Evolutionary conservation across 2,113 vertebrate genomes (phyloP), one percentile per base, ranked within the genome.

Genomic region (Carassius carassius): DNA sequence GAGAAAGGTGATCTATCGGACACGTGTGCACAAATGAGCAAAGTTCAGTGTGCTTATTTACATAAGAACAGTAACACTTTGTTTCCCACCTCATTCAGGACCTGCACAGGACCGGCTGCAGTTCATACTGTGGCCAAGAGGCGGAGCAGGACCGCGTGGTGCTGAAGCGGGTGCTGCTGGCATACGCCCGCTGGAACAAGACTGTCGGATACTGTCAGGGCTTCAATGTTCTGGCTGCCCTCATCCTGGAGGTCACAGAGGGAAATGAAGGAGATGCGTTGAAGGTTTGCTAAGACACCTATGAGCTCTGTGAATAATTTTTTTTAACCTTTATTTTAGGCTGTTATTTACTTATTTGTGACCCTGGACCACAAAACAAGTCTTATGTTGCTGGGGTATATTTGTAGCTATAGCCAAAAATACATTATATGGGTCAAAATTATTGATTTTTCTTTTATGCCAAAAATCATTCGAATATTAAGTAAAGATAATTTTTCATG

Each of bases 161-260:
- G 11, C 21, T 97, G 58, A 97, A 97, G 88, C 91, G 96, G 0
- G 96, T 97, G 37, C 92, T 97, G 60, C 84, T 97, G 85, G 96
- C 96, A 0, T 97, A 96, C 3, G 96, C 96, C 58, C 94, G 96
- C 10, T 97, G 96, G 96, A 97, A 97, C 89, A 97, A 97, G 90
- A 93, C 93, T 58, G 95, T 97, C 8, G 96, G 96, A 11, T 97
- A 97, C 84, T 97, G 96, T 85, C 96, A 97, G 91, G 96, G 96
- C 69, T 97, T 97, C 90, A 97, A 97, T 84, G 97, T 97, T 82
- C 88, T 97, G 63, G 96, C 96, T 21, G 96, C 96, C 0, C 95
- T 97, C 17, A 97, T 97, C 81, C 91, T 97, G 85, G 95, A 97
- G 92, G 96, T 97, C 63, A 95, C 96, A 88, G 96, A 97, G 83